Percentiles rank a stretch among this genome's conserved stretches.
Conservation (phyloP, 2,797 vertebrate species). For the Galago senegalensis region DNA sequence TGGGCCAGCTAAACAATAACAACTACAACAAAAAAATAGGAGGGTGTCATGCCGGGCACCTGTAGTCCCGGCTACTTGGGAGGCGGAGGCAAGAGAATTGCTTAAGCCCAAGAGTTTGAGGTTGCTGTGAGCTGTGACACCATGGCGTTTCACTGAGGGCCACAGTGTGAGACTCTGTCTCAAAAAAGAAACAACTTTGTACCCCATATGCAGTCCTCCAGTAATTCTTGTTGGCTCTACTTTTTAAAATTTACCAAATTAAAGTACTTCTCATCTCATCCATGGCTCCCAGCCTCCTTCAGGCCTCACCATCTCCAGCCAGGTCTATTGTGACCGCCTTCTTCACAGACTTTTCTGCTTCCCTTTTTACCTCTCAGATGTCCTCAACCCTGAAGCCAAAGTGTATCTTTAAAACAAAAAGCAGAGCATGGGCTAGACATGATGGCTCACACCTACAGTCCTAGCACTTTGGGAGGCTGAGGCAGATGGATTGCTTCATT, state of each 20-base stretch:
- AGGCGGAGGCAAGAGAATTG: no score
- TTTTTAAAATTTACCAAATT: not conserved
- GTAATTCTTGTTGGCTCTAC: not conserved
- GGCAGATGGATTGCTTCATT: no score
- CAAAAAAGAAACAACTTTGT: not conserved
- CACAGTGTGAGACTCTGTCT: no score
- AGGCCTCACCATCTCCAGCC: not conserved
- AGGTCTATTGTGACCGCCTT: not conserved
- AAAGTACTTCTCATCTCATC: not conserved
- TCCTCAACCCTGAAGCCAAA: slow-evolving; percentile 48
- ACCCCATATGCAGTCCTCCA: not conserved
- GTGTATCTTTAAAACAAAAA: slow-evolving; percentile 22
- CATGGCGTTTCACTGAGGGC: no score
- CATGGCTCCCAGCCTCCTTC: not conserved
- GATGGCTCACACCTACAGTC: no score
- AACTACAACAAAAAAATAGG: no score
- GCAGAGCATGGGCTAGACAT: not conserved
- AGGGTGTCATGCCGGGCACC: no score
- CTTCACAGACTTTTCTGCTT: not conserved
- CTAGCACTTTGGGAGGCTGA: no score
- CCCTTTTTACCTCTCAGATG: not conserved
- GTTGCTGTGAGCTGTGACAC: no score
- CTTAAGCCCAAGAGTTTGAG: no score
- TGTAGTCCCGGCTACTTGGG: no score
- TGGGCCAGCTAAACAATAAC: no score